Conservation (phyloP, 2,888 invertebrate genomes). For the Anaspis maculata region DNA sequence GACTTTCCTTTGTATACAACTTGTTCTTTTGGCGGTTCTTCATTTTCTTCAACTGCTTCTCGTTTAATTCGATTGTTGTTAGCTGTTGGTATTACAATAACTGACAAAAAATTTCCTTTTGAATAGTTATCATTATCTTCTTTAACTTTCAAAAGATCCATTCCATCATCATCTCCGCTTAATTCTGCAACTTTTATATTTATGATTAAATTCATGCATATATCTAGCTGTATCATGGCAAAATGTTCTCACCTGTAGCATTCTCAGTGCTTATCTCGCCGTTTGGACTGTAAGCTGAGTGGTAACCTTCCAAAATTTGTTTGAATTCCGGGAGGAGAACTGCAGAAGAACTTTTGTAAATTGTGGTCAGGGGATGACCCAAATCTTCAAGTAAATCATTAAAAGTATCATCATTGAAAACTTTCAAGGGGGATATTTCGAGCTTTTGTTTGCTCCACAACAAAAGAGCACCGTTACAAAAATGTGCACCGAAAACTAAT, state of each 20-base stretch:
- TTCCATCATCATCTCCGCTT: no score
- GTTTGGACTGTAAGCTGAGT: constrained; percentile 34
- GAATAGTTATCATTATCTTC: no score
- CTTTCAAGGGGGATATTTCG: constrained; percentile 32
- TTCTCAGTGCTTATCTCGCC: constrained; percentile 30
- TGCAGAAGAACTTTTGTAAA: constrained; percentile 28
- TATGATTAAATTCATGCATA: no score
- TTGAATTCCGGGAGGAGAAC: constrained; percentile 26
- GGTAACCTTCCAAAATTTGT: constrained; percentile 25
- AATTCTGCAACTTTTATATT: no score
- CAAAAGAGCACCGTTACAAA: constrained; percentile 25
- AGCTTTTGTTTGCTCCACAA: constrained; percentile 31
- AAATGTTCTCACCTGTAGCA: constrained; percentile 26
- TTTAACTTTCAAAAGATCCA: no score
- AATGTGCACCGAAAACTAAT: no score
- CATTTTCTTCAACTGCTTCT: constrained; percentile 10
- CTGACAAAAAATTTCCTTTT: no score
- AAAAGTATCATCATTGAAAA: constrained; percentile 33
- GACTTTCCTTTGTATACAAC: constrained; percentile 29
- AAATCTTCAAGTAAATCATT: constrained; percentile 26
- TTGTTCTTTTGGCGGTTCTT: constrained; percentile 19
- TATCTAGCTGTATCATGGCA: no score
- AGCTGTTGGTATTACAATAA: no score
- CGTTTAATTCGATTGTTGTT: no score
- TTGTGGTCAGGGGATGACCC: constrained; percentile 29